Base-by-base conservation (phyloP, 2,113 vertebrate species). In the Peromyscus polionotus region DNA sequence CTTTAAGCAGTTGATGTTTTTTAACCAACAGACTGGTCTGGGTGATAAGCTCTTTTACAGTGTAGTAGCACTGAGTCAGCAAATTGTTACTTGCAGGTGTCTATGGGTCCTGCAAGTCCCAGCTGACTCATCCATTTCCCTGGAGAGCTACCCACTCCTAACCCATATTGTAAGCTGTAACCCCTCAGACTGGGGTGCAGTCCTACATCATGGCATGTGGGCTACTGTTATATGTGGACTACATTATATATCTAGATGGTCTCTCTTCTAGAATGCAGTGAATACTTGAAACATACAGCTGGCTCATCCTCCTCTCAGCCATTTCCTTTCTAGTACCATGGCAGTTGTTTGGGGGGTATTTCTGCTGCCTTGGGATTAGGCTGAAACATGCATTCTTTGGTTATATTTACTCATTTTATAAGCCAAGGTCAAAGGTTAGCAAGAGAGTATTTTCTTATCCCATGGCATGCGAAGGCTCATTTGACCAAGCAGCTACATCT, bases 1-100 rank as follows among this genome's bases (percentile, higher is more conserved):
- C 83, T 88, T 96, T 95, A 93, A 85, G 67, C n/a, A 91, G 31
- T 80, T 16, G 0, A 26, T 72, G 80, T 80, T 51, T 36, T 80
- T 75, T 79, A 36, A 65, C 5, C 42, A 90, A 63, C 33, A 77
- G 10, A n/a, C 9, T 83, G 17, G 0, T 22, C 63, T 84, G 28
- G 10, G 17, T 39, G 26, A 42, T 77, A n/a, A 77, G 42, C 7
- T 57, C 42, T 91, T 83, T 61, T 31, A 7, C n/a, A 20, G 7
- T 9, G 22, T 4, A 39, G 61, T 5, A 51, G 9, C 14, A 84
- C 3, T 20, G 16, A 31, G 8, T 33, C 59, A 42, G 24, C 39
- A 48, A 88, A 42, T 91, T 81, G 1, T 45, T 76, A 59, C 13
- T 17, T 45, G 48, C 2, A 36, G 70, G 22, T 33, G 61, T 42